Evolutionary conservation across 2,888 invertebrate species (phyloP).

Genomic region (Julus scandinavius): DNA sequence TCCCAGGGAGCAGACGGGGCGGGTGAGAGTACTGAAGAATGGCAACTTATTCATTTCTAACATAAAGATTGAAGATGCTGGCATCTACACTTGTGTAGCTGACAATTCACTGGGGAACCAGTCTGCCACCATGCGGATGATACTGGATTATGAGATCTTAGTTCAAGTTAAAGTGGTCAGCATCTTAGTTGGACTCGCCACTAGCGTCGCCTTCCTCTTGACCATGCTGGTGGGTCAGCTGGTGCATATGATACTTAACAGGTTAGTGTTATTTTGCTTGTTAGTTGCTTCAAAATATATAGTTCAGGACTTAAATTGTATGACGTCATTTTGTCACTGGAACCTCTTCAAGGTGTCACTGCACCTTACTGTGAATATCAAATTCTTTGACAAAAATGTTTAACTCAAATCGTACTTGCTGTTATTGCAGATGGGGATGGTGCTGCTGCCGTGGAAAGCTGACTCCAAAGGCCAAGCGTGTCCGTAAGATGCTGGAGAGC

Average conservation of each 20-base stretch:
- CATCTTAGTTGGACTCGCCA: conserved; percentile 81
- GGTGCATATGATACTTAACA: conserved; percentile 68
- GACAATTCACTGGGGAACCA: conserved; percentile 84
- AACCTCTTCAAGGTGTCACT: too few species aligned
- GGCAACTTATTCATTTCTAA: conserved; percentile 83
- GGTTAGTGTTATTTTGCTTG: conserved; percentile 55
- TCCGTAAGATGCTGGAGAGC: conserved; percentile 88
- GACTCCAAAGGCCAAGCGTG: conserved; percentile 81
- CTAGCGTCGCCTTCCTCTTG: conserved; percentile 82
- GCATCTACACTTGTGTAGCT: conserved; percentile 86
- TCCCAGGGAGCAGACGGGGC: not conserved
- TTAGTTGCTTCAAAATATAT: not conserved
- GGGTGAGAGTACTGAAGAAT: conserved; percentile 73
- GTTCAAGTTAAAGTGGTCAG: conserved; percentile 85
- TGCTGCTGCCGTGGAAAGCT: conserved; percentile 74
- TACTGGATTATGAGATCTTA: conserved; percentile 87
- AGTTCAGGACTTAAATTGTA: too few species aligned
- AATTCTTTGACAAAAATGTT: too few species aligned
- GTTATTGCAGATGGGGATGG: conserved; percentile 52
- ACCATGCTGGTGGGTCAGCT: conserved; percentile 83
- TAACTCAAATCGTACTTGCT: not conserved
- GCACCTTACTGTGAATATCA: too few species aligned
- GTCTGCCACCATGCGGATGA: conserved; percentile 79
- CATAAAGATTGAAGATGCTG: conserved; percentile 75
- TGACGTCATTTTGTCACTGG: too few species aligned